Conservation (phyloP, 2,888 invertebrate genomes). For the Netelia inedita region DNA sequence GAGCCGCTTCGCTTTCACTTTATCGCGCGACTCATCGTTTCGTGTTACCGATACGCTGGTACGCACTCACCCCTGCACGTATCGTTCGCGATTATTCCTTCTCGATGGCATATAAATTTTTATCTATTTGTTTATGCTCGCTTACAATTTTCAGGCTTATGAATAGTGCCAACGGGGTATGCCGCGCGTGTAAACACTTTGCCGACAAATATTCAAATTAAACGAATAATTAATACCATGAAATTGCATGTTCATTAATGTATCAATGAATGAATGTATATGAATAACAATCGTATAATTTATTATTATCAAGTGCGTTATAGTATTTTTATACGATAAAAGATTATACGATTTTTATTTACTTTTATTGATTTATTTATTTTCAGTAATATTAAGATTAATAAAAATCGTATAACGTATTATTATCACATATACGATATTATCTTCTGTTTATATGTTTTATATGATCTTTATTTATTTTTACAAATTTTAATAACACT, state of each 20-base stretch:
- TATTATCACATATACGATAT: background rate
- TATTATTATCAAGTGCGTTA: too few species aligned
- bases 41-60: background rate
- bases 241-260: too few species aligned
- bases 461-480: background rate
- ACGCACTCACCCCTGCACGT: conserved; percentile 5
- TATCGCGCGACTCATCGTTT: conserved; percentile 51
- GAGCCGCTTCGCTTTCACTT: conserved; percentile 60
- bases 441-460: background rate
- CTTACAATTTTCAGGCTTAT: too few species aligned
- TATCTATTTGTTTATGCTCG: background rate
- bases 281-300: too few species aligned
- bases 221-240: too few species aligned
- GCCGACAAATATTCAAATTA: too few species aligned
- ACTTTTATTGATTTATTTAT: background rate
- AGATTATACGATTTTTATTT: background rate
- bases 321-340: too few species aligned
- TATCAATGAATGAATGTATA: too few species aligned
- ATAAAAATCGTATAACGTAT: background rate
- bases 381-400: background rate
- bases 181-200: background rate
- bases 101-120: background rate
- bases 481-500: background rate
- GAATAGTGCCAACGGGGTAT: background rate
- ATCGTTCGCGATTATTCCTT: conserved; percentile 39